Evolutionary conservation across 2,797 vertebrate genomes (phyloP).

Genomic region (Mormyrops boulengeri): DNA sequence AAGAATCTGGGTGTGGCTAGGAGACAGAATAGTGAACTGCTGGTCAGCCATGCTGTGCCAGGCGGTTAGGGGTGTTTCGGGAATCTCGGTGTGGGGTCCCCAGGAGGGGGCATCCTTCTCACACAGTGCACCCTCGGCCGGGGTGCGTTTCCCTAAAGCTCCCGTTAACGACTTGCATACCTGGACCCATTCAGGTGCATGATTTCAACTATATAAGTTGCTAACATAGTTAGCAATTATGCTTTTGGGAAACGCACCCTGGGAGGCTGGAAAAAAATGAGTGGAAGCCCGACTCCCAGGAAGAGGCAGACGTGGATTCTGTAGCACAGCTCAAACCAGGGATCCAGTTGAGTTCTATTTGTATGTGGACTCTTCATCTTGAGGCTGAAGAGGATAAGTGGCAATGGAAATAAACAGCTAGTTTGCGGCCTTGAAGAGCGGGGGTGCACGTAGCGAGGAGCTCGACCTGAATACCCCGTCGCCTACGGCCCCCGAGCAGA

Average conservation of each 20-base stretch:
- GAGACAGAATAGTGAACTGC: not conserved
- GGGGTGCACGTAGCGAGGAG: not conserved
- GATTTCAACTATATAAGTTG: not conserved
- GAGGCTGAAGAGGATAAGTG: not conserved
- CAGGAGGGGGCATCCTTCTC: not conserved
- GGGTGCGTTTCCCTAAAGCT: not conserved
- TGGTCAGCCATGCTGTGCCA: not conserved
- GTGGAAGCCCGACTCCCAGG: not conserved
- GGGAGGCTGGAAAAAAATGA: not conserved
- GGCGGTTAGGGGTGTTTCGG: not conserved
- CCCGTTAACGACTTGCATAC: not conserved
- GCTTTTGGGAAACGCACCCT: not conserved
- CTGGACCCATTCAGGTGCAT: not conserved
- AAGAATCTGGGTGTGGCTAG: conserved; percentile 9
- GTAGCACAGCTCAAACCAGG: not conserved
- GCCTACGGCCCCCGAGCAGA: not conserved
- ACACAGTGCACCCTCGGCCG: not conserved
- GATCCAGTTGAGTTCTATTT: not conserved
- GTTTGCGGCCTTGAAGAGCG: not conserved
- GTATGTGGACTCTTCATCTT: not conserved
- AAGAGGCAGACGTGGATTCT: not conserved
- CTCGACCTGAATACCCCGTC: not conserved
- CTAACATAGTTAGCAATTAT: not conserved
- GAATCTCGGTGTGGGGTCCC: not conserved
- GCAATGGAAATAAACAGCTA: not conserved